phyloP scores from a whole-genome alignment of 2,888 invertebrate species.

The Drosophila maculinotata region DNA sequence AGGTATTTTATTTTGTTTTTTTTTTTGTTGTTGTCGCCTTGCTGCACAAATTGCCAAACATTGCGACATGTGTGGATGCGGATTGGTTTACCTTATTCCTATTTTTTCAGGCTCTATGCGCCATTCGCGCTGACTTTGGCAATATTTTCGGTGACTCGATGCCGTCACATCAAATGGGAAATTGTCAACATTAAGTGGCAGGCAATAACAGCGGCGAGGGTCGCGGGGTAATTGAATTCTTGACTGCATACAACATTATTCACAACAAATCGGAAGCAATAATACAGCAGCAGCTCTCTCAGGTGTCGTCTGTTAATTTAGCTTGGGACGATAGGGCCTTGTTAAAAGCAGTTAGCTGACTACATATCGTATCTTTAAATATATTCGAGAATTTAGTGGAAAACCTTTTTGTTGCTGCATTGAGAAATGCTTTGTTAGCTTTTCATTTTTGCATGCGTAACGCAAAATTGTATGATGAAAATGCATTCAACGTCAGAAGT shows the following conservation, averaged over 20 bases:
- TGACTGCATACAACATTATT: conserved; percentile 73
- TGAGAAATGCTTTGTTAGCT: conserved; percentile 9
- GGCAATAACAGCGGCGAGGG: conserved; percentile 56
- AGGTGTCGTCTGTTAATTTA: conserved; percentile 61
- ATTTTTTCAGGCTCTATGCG: conserved; percentile 24
- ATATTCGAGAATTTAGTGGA: conserved; percentile 14
- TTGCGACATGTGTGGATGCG: conserved; percentile 63
- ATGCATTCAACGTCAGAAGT: conserved; percentile 42
- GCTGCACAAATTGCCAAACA: conserved; percentile 78
- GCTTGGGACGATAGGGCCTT: conserved; percentile 60
- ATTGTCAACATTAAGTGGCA: conserved; percentile 79
- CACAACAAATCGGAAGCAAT: conserved; percentile 77
- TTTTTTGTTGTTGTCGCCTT: conserved; percentile 45
- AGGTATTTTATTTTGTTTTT: conserved; percentile 48
- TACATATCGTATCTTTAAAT: conserved; percentile 25
- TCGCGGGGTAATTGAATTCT: conserved; percentile 75
- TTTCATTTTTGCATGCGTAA: conserved; percentile 32
- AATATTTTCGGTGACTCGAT: conserved; percentile 62
- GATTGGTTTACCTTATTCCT: conserved; percentile 59
- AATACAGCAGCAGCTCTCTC: conserved; percentile 44
- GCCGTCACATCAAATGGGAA: conserved; percentile 71
- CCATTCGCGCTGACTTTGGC: conserved; percentile 56
- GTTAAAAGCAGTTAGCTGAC: conserved; percentile 23
- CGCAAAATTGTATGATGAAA: conserved; percentile 28
- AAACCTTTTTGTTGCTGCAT: conserved; percentile 14